Evolutionary conservation across 2,113 vertebrate genomes (phyloP).

Genomic region (Lasiurus cinereus): DNA sequence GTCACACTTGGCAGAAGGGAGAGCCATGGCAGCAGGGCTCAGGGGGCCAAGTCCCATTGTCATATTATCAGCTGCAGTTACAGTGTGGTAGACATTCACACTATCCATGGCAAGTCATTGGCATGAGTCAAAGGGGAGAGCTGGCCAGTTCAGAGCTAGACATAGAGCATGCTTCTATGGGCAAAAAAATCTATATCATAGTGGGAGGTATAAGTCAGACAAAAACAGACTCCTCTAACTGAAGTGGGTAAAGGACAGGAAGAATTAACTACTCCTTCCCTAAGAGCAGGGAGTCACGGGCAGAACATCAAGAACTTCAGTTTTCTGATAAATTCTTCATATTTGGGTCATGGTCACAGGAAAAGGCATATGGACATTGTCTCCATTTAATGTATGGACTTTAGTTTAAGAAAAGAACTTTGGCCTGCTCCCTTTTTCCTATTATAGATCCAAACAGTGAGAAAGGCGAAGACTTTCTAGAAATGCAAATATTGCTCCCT

Average conservation of each 20-base stretch:
- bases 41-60: too few species aligned
- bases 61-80: not conserved
- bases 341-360: not conserved
- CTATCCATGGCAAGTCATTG: not conserved
- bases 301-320: not conserved
- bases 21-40: not conserved
- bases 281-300: not conserved
- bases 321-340: constrained; percentile 16
- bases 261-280: not conserved
- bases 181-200: not conserved
- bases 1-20: not conserved
- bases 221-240: not conserved
- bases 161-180: not conserved
- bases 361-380: not conserved
- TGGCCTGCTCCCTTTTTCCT: not conserved
- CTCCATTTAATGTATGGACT: not conserved
- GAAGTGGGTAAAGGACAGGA: not conserved
- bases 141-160: not conserved
- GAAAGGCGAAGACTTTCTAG: constrained; percentile 4
- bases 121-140: not conserved
- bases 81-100: accelerated
- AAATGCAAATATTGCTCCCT: not conserved
- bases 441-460: not conserved
- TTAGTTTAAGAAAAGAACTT: not conserved
- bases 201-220: not conserved